Evolutionary conservation across 2,113 vertebrate species (phyloP).

Genomic region (Epinephelus moara): DNA sequence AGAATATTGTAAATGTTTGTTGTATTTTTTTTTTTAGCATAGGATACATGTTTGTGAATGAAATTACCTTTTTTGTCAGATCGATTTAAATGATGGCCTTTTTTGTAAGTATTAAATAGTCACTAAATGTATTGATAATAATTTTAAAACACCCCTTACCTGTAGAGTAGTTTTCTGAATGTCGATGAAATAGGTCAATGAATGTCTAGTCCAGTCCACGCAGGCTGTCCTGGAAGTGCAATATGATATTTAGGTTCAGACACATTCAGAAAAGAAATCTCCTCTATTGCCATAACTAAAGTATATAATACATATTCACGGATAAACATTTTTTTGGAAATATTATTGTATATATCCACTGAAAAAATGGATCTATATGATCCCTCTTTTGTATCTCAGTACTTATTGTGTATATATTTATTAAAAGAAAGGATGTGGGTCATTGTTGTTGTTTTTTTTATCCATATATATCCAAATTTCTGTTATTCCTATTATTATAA

Average conservation of each 20-base stretch:
- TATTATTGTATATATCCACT: conserved; percentile 66
- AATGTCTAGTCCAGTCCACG: conserved; percentile 41
- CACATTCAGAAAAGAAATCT: conserved; percentile 38
- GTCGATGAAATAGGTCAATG: conserved; percentile 47
- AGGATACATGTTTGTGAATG: conserved; percentile 47
- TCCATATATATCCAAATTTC: conserved; percentile 71
- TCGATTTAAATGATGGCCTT: conserved; percentile 54
- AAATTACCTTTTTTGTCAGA: conserved; percentile 36
- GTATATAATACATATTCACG: conserved; percentile 33
- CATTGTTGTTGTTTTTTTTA: conserved; percentile 45
- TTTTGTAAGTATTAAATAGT: conserved; percentile 74
- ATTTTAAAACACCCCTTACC: conserved; percentile 19
- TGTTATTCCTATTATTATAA: conserved; percentile 78
- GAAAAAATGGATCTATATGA: conserved; percentile 40
- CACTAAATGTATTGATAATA: conserved; percentile 28
- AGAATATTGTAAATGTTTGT: conserved; percentile 52
- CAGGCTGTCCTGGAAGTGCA: conserved; percentile 66
- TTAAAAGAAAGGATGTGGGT: conserved; percentile 82
- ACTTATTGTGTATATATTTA: conserved; percentile 88
- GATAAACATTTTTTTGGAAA: conserved; percentile 31
- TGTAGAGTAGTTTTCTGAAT: conserved; percentile 50
- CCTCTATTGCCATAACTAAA: conserved; percentile 47
- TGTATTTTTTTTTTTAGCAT: conserved; percentile 48
- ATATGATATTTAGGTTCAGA: conserved; percentile 61
- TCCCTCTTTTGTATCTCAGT: conserved; percentile 79